phyloP scores from a whole-genome alignment of 2,888 invertebrate species.

The Taphrorychus bicolor region DNA sequence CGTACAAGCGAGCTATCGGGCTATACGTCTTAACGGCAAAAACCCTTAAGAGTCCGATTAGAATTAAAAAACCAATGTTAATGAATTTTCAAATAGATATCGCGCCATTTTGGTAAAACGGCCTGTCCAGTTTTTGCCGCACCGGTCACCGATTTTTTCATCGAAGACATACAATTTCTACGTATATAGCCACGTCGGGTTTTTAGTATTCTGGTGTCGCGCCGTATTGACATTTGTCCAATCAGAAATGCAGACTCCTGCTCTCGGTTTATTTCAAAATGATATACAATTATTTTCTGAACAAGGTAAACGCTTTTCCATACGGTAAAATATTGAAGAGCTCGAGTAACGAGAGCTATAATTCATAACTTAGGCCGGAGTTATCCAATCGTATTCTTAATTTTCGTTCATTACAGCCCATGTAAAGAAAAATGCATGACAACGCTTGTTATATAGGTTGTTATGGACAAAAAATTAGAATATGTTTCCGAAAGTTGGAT shows the following conservation, averaged over 20 bases:
- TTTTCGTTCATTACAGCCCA: too few relatives aligned
- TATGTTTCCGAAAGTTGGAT: too few relatives aligned
- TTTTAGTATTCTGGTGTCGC: slow-evolving; percentile 23
- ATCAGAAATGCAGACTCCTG: slow-evolving; percentile 20
- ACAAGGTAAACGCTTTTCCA: neutral
- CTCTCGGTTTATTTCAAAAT: slow-evolving; percentile 12
- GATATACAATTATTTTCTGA: slow-evolving; percentile 25
- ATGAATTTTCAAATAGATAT: slow-evolving; percentile 48
- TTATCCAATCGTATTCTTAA: too few relatives aligned
- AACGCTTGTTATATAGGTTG: too few relatives aligned
- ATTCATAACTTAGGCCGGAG: too few relatives aligned
- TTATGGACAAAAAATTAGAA: too few relatives aligned
- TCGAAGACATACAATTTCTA: slow-evolving; percentile 14
- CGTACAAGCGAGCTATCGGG: neutral
- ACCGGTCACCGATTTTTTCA: slow-evolving; percentile 16
- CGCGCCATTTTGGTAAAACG: slow-evolving; percentile 27
- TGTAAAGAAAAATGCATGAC: too few relatives aligned
- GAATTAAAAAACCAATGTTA: slow-evolving; percentile 46
- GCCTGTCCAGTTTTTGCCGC: slow-evolving; percentile 15
- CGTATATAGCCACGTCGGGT: slow-evolving; percentile 24
- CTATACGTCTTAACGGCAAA: neutral
- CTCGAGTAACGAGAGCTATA: too few relatives aligned
- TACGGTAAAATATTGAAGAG: too few relatives aligned
- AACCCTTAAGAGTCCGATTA: slow-evolving; percentile 29
- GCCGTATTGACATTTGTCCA: slow-evolving; percentile 29